These are phyloP conservation scores for Chromoteleia sp. DNA, from an alignment of 2,888 invertebrate genomes.

Conservation along the genomic window DNA sequence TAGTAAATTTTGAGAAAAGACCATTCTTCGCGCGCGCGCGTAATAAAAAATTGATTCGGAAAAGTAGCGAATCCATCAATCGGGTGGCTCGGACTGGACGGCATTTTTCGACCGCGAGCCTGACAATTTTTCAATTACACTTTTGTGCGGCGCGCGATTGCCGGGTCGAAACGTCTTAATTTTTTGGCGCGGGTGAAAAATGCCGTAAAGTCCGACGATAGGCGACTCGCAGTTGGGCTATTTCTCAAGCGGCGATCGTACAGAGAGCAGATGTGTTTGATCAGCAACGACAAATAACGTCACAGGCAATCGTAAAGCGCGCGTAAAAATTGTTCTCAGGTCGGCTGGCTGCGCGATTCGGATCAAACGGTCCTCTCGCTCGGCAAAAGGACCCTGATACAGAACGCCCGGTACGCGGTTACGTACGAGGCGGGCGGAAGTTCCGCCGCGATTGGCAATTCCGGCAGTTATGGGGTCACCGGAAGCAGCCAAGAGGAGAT, in stretches of 20 bases:
- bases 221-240: slow-evolving; percentile 13
- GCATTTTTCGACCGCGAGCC: neutral
- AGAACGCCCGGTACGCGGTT: slow-evolving; percentile 93
- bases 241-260: slow-evolving; percentile 46
- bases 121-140: slow-evolving; percentile 39
- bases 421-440: slow-evolving; percentile 89
- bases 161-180: slow-evolving; percentile 23
- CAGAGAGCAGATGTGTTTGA: slow-evolving; percentile 60
- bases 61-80: slow-evolving; percentile 11
- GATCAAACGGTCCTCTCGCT: slow-evolving; percentile 96
- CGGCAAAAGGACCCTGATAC: slow-evolving; percentile 93
- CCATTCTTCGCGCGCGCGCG: too few relatives aligned
- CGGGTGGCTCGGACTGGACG: neutral
- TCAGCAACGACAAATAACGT: slow-evolving; percentile 55
- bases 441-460: slow-evolving; percentile 77
- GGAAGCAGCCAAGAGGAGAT: slow-evolving; percentile 93
- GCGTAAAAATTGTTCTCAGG: slow-evolving; percentile 85
- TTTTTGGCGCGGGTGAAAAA: slow-evolving; percentile 35
- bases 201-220: slow-evolving; percentile 24
- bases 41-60: neutral
- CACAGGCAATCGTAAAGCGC: slow-evolving; percentile 43
- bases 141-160: neutral
- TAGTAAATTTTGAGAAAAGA: too few relatives aligned
- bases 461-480: slow-evolving; percentile 88
- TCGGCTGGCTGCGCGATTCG: slow-evolving; percentile 95